Conservation (phyloP, 2,888 invertebrate genomes). For the Calliphora vomitoria region DNA sequence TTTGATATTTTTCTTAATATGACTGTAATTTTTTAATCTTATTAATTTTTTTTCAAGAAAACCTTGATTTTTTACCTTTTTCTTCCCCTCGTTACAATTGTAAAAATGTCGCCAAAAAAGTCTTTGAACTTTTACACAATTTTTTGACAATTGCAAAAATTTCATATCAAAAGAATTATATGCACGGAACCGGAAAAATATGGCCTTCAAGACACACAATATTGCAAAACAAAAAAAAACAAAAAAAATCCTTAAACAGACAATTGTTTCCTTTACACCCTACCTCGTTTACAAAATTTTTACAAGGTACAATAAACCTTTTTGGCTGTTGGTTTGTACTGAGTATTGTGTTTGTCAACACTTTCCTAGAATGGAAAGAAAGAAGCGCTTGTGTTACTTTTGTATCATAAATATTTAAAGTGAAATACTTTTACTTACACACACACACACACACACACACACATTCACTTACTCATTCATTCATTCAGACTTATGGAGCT, state of each 20-base stretch:
- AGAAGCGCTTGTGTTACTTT: not conserved
- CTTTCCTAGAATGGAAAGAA: not conserved
- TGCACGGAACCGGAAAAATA: not conserved
- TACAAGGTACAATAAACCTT: too few relatives aligned
- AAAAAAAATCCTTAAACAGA: not conserved
- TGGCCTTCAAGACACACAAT: conserved; percentile 21
- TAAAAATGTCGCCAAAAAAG: not conserved
- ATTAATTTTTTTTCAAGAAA: not conserved
- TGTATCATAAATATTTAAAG: conserved; percentile 4
- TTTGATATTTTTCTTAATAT: too few relatives aligned
- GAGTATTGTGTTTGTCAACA: not conserved
- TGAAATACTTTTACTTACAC: not conserved
- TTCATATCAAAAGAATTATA: not conserved
- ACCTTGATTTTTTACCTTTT: not conserved
- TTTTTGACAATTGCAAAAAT: not conserved
- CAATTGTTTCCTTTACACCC: conserved; percentile 19
- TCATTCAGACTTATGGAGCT: not conserved
- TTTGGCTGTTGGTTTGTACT: not conserved
- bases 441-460: not conserved
- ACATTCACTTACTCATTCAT: too few relatives aligned
- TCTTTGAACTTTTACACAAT: conserved; percentile 24
- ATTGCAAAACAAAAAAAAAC: not conserved
- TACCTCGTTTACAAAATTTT: not conserved
- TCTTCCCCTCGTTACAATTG: too few relatives aligned
- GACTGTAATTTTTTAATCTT: too few relatives aligned